Evolutionary conservation across 2,113 vertebrate genomes (phyloP), one percentile per base, ranked within the genome.

Genomic region (Atrichornis clamosus): DNA sequence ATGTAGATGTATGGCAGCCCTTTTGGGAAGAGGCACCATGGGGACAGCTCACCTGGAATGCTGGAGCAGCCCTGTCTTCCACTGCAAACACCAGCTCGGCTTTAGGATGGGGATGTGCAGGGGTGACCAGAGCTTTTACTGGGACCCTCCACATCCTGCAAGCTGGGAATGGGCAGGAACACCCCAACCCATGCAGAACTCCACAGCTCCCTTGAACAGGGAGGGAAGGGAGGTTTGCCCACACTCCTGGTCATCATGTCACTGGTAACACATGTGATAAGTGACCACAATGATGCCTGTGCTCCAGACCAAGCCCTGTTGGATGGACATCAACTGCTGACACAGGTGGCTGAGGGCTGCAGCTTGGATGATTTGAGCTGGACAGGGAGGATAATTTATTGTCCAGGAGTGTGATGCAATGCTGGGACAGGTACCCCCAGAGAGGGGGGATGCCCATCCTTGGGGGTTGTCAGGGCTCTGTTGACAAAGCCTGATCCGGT

Each of bases 1-100:
- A 1, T 33, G 37, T 1, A 13, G 53, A 60, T 1, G 3, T 3
- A 2, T 6, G 17, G 26, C 41, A 93, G n/a, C 9, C 11, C 9
- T 35, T 75, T 44, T 63, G 24, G 70, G 52, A 81, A 87, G 15
- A 11, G 28, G 8, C 10, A 50, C 20, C n/a, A n/a, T 26, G 22
- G 17, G 41, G 17, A 52, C 33, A 67, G 26, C 10, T 32, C 8
- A 4, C 21, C 15, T 20, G 37, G 60, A 74, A 74, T 47, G 26
- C 55, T 62, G 55, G 41, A 41, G 47, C 50, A 69, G n/a, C 35
- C 52, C 13, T 53, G 24, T n/a, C 35, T 39, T 28, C 5, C 2
- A 13, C 28, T 35, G 15, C 2, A 1, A 46, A 42, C 22, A 76
- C 13, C 50, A 83, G 41, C 16, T 87, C 23, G 53, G 17, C 76